phyloP scores from a whole-genome alignment of 92 coral and sea anemone species.

The Phenganax subtilis region DNA sequence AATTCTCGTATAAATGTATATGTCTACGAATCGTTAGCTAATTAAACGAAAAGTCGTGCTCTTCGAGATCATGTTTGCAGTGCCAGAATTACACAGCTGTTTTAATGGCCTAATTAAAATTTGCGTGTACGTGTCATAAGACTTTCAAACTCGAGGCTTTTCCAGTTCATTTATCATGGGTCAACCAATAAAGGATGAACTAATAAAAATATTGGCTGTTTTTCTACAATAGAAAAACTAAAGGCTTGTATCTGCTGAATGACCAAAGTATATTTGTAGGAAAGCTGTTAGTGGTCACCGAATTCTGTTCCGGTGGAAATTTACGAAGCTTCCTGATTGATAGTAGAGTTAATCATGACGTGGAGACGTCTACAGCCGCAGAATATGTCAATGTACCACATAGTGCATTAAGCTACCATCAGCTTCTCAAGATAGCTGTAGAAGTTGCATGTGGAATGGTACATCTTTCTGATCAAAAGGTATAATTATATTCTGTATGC shows the following conservation, averaged over 20 bases:
- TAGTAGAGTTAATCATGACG: conserved; percentile 41
- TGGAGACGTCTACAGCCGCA: neutral
- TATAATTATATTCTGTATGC: neutral
- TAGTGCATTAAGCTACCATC: conserved; percentile 58
- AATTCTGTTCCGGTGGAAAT: conserved; percentile 67
- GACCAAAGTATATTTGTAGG: neutral
- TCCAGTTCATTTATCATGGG: too few relatives aligned
- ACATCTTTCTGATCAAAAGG: conserved; percentile 46
- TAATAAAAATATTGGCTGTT: too few relatives aligned
- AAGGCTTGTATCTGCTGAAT: neutral
- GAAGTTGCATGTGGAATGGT: conserved; percentile 69
- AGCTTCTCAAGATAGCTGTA: conserved; percentile 60
- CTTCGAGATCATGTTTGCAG: too few relatives aligned
- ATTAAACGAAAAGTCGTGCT: too few relatives aligned
- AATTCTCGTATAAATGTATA: too few relatives aligned
- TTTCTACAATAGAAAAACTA: too few relatives aligned
- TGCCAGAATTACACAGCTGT: too few relatives aligned
- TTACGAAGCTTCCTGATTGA: conserved; percentile 52
- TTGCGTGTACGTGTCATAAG: too few relatives aligned
- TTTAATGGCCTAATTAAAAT: too few relatives aligned
- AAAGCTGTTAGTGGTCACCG: conserved; percentile 64
- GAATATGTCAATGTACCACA: conserved; percentile 60
- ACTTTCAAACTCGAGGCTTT: too few relatives aligned
- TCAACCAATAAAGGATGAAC: too few relatives aligned
- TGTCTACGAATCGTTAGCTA: too few relatives aligned